Base-by-base conservation (phyloP, 2,113 vertebrate genomes). In the Chamaetylas fuelleborni region DNA sequence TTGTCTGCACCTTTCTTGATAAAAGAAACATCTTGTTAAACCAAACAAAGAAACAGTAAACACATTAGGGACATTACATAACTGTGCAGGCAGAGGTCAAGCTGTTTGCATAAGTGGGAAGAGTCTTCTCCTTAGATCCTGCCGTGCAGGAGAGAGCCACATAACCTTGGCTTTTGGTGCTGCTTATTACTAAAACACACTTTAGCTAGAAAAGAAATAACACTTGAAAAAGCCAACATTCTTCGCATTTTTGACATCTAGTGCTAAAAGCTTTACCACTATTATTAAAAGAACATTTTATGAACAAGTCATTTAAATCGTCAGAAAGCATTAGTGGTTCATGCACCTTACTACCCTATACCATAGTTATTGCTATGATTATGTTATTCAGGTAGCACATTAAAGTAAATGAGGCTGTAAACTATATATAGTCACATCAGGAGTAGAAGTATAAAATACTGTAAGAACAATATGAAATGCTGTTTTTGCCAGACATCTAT, bases 381-480 rank as follows among this genome's bases (percentile, higher is more conserved):
- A 97, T 98, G 96, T 98, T 98, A 97, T 97, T 96, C 96, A 97
- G 96, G 97, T 96, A 98, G 97, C 94, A 94, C 97, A 98, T 98
- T 98, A 97, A 98, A 97, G 97, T 93, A 98, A 98, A 98, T 97
- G 97, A 98, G 95, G 97, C 97, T 97, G 90, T 97, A 97, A 98
- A 97, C 97, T 97, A 97, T 94, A 97, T 95, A 97, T 92, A 97
- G 96, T 90, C 95, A 92, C 93, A 96, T 96, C 92, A 97, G 94
- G 89, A 96, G 73, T 54, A 92, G 91, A 96, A 96, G 73, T 87
- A 92, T 93, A 95, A 97, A 97, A 96, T 85, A 95, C 81, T 87
- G 36, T 86, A 96, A 97, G 95, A 98, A 97, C 94, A 94, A 96
- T 73, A 78, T 66, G 65, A 97, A 97, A 94, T 88, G 89, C 94